Conservation (phyloP, 2,113 vertebrate species). For the Melozone crissalis region DNA sequence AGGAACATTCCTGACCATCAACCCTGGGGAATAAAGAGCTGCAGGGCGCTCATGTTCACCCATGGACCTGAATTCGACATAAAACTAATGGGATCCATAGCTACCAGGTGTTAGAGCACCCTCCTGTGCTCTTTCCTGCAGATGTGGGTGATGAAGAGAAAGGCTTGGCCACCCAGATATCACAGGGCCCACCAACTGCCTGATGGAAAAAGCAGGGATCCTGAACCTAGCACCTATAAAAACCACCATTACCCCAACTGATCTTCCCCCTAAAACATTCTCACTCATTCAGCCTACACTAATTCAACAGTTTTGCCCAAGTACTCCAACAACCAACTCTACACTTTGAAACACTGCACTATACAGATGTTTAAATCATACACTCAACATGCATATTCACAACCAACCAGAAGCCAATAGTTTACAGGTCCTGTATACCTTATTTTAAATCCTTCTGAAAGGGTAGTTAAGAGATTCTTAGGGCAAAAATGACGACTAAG, state of each 20-base stretch:
- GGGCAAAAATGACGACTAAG: background rate
- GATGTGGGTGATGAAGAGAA: background rate
- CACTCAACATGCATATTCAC: background rate
- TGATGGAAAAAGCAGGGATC: background rate
- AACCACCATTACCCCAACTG: background rate
- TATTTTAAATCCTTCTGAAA: background rate
- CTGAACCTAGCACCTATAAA: background rate
- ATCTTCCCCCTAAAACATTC: background rate
- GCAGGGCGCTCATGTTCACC: background rate
- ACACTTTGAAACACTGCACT: background rate
- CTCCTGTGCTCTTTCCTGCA: background rate
- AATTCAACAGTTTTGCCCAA: background rate
- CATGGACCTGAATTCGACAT: background rate
- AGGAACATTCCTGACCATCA: background rate
- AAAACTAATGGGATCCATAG: background rate
- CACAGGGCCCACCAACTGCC: background rate
- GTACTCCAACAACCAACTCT: background rate
- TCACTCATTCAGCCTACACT: background rate
- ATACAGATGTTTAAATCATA: background rate
- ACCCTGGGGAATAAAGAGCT: background rate
- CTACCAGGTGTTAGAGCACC: background rate
- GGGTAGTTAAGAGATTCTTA: background rate
- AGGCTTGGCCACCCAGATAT: background rate
- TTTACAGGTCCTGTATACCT: background rate
- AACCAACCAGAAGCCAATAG: background rate